phyloP scores from a whole-genome alignment of 2,888 invertebrate species.

The Macaria liturata region DNA sequence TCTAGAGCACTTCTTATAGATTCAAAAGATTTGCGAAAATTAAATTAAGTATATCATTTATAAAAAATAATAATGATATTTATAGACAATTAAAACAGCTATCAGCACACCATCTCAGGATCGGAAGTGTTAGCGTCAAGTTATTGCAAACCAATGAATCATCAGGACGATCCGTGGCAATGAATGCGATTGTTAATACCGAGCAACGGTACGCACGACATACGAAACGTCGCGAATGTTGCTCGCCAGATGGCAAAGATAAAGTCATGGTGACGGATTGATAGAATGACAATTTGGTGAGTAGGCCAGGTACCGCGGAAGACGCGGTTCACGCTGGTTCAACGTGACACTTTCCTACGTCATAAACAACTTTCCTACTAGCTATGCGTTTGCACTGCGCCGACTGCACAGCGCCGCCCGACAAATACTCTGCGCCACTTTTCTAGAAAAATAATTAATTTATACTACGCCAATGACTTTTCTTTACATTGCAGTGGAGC shows the following conservation, averaged over 20 bases:
- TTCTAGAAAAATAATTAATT: conserved; percentile 66
- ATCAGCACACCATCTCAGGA: conserved; percentile 17
- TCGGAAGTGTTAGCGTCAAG: conserved; percentile 28
- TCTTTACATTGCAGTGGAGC: conserved; percentile 55
- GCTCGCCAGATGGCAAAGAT: conserved; percentile 67
- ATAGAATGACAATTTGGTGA: conserved; percentile 80
- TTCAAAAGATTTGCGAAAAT: no score
- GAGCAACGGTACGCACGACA: conserved; percentile 58
- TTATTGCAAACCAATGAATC: conserved; percentile 40
- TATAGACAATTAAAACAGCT: neutral
- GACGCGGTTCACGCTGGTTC: conserved; percentile 81
- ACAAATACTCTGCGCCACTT: conserved; percentile 69
- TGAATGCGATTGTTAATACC: conserved; percentile 53
- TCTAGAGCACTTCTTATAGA: no score
- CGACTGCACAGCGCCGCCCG: conserved; percentile 50
- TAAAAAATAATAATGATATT: neutral
- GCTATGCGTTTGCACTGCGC: conserved; percentile 71
- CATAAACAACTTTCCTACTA: conserved; percentile 82
- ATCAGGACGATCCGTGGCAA: conserved; percentile 48
- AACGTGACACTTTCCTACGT: conserved; percentile 82
- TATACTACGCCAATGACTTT: conserved; percentile 60
- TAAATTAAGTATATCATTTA: neutral
- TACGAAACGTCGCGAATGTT: conserved; percentile 52
- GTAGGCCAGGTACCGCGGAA: conserved; percentile 77
- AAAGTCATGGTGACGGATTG: conserved; percentile 76